These are phyloP conservation scores for Caenorhabditis elegans DNA, from an alignment of 1,140 invertebrate species.

Conservation along the genomic window WBcel235 BX284602.5:10968501-10969000, in stretches of 20 bases:
- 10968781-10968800: neutral
- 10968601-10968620: neutral
- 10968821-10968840: conserved; percentile 17
- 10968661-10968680: neutral
- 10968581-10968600: conserved; percentile 18
- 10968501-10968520: too few relatives aligned
- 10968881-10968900: neutral
- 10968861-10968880: too few relatives aligned
- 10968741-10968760: too few relatives aligned
- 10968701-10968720: too few relatives aligned
- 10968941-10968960: neutral
- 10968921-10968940: too few relatives aligned
- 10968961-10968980: neutral
- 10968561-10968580: conserved; percentile 11
- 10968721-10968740: too few relatives aligned
- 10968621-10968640: neutral
- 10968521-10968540: too few relatives aligned
- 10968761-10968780: too few relatives aligned
- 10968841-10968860: neutral
- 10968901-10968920: conserved; percentile 1
- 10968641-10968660: neutral
- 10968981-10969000: neutral
- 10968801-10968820: neutral
- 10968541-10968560: too few relatives aligned
- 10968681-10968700: neutral